Evolutionary conservation across 2,888 invertebrate genomes (phyloP), one percentile per base, ranked within the genome.

Genomic region (Cryptus viduatorius): DNA sequence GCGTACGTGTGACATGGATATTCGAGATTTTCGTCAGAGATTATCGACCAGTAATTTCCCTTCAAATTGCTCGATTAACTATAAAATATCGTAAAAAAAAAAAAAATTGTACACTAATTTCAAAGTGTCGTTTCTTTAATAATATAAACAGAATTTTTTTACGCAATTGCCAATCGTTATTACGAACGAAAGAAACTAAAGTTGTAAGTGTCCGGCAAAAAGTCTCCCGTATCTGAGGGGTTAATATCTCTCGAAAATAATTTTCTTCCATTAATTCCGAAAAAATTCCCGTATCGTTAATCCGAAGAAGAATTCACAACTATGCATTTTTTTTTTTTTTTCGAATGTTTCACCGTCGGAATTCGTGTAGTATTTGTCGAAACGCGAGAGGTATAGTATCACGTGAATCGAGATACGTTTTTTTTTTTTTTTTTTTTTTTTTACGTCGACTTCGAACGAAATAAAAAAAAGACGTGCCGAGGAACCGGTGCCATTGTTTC

Each of bases 401-500:
- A 19, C 53, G 19, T 53, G 53, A 19, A 5, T 7, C n/a, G 7
- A 29, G n/a, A 46, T 68, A 10, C 16, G 7, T n/a, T 69, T 31
- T 4, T 37, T 53, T 2, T 56, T 12, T 44, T 42, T 16, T 4
- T 1, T n/a, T n/a, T n/a, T n/a, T 53, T 37, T 14, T n/a, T 8
- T 59, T 8, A 12, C 19, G 5, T 12, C 19, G 16, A 14, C 42
- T 53, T 53, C 16, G 2, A 19, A 1, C 19, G 53, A 19, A 8
- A 53, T 4, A 48, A 5, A 10, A 16, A 8, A 50, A 12, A 50
- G 29, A 8, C 64, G 31, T 76, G 76, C 14, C 65, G 42, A 53
- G 65, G 24, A n/a, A 65, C 42, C 65, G 19, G 50, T 24, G 24
- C 56, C 44, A 77, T 42, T 68, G 44, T 68, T 59, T 77, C 44